These are phyloP conservation scores for Nephotettix cincticeps DNA, from an alignment of 1,140 invertebrate species.

Conservation along the genomic window DNA sequence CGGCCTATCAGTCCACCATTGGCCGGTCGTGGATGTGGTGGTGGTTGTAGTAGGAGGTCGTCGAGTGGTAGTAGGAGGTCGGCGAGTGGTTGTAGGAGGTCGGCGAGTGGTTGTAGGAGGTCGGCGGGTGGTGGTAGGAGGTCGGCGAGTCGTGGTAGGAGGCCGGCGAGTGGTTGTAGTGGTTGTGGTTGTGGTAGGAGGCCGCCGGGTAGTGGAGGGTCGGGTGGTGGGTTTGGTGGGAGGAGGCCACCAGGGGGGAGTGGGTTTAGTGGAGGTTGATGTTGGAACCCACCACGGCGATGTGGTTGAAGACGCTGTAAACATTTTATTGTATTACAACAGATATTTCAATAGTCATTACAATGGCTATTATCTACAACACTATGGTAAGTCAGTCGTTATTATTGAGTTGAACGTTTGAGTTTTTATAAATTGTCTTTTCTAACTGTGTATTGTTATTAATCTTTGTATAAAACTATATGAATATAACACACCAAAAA, in stretches of 20 bases:
- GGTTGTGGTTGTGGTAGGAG: slow-evolving; percentile 41
- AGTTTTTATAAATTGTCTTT: too few relatives aligned
- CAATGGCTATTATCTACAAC: too few relatives aligned
- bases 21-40: slow-evolving; percentile 41
- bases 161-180: slow-evolving; percentile 45
- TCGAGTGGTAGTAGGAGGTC: slow-evolving; percentile 29
- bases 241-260: slow-evolving; percentile 44
- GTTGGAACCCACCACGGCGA: slow-evolving; percentile 34
- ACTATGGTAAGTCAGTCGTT: too few relatives aligned
- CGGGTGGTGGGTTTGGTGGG: slow-evolving; percentile 23
- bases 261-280: slow-evolving; percentile 43
- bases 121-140: slow-evolving; percentile 36
- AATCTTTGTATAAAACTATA: too few relatives aligned
- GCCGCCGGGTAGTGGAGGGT: slow-evolving; percentile 27
- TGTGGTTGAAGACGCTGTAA: not conserved
- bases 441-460: too few relatives aligned
- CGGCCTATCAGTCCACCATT: slow-evolving; percentile 32
- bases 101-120: slow-evolving; percentile 33
- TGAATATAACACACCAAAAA: too few relatives aligned
- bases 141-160: slow-evolving; percentile 35
- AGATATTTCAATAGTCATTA: too few relatives aligned
- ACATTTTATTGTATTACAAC: too few relatives aligned
- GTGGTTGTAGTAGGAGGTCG: slow-evolving; percentile 40
- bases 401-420: too few relatives aligned
- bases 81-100: slow-evolving; percentile 47